A percentile compares a stretch with the other conserved stretches of the same genome.
phyloP scores from a whole-genome alignment of 2,888 invertebrate genomes.

The Drosophila stalkeri region DNA sequence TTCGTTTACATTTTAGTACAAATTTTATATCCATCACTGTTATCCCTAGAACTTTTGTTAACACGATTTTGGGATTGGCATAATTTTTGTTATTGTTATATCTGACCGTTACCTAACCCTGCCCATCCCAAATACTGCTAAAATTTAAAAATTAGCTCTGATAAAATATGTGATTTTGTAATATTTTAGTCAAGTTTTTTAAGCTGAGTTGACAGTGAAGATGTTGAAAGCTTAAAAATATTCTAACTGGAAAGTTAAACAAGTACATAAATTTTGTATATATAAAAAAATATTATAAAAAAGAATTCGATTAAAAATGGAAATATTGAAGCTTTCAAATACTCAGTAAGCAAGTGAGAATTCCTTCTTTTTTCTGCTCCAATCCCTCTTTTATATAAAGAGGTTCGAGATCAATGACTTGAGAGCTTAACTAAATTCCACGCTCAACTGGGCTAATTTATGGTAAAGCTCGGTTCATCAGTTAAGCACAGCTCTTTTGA shows the following conservation, averaged over 20 bases:
- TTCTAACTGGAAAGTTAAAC: not conserved
- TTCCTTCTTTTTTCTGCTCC: not conserved
- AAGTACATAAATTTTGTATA: not conserved
- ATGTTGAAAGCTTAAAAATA: not conserved
- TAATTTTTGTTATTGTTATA: not conserved
- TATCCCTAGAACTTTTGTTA: not conserved
- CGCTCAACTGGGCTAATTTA: conserved; percentile 36
- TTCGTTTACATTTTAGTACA: not conserved
- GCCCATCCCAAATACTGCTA: not conserved
- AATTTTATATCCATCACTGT: not conserved
- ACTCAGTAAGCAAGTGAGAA: not conserved
- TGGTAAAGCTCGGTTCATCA: conserved; percentile 28
- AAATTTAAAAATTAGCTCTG: not conserved
- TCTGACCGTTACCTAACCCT: not conserved
- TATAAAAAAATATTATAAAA: not conserved
- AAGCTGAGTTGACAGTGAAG: not conserved
- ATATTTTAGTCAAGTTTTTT: not conserved
- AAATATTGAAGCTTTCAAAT: not conserved
- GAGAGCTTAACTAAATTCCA: conserved; percentile 10
- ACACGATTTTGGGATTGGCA: not conserved
- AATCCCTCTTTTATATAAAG: not conserved
- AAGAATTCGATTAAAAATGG: not conserved
- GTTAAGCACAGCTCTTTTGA: conserved; percentile 33
- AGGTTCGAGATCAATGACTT: conserved; percentile 14
- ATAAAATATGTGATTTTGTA: not conserved